Percentiles rank a stretch among this genome's conserved stretches.
Evolutionary conservation across 2,113 vertebrate species (phyloP).

Genomic region (Rhipidura dahli): DNA sequence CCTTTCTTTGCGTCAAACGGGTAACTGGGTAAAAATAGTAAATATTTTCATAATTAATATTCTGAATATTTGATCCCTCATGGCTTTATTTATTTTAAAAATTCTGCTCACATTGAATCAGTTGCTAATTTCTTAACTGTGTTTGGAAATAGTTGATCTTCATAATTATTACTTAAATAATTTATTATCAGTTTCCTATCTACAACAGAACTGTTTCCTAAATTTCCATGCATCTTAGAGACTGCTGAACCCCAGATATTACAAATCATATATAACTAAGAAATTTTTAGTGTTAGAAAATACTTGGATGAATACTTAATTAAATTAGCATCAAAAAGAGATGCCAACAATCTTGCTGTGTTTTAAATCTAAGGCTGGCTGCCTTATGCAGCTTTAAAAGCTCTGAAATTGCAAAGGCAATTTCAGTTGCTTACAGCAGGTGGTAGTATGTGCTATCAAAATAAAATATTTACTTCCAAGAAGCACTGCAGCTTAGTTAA

Average conservation of each 20-base stretch:
- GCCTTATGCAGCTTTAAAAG: neutral
- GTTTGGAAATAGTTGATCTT: neutral
- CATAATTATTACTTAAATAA: neutral
- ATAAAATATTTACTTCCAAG: conserved; percentile 31
- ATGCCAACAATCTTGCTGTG: neutral
- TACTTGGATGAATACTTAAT: neutral
- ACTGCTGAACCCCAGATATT: neutral
- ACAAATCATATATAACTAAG: neutral
- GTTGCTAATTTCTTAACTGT: neutral
- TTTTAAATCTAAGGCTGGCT: neutral
- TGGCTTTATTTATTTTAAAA: neutral
- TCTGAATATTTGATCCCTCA: neutral
- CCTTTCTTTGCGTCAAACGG: neutral
- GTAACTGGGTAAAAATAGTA: neutral
- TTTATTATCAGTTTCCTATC: neutral
- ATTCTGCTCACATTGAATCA: neutral
- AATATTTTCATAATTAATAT: neutral
- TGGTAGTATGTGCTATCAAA: conserved; percentile 60
- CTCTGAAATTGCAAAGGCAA: neutral
- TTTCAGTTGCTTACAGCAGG: conserved; percentile 56
- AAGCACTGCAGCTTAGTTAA: conserved; percentile 10
- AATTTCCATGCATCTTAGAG: neutral
- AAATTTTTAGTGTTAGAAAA: neutral
- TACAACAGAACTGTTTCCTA: neutral
- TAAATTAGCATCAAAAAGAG: neutral